Conservation (phyloP, 53 echinoderm and acorn worm genomes). For the Antedon mediterranea region DNA sequence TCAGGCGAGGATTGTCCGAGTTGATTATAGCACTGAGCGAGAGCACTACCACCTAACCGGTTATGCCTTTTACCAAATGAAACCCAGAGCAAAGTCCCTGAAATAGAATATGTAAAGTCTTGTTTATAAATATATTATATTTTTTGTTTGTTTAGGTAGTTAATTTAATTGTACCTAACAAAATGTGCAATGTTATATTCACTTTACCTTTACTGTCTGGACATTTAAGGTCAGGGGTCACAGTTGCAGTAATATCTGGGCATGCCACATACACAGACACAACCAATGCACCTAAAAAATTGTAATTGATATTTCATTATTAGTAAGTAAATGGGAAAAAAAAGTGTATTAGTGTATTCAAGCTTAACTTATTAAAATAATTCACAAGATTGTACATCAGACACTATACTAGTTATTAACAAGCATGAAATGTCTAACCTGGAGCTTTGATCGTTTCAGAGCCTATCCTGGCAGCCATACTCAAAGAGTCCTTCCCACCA, state of each 20-base stretch:
- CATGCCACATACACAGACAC: conserved; percentile 86
- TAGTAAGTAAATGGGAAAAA: too few species aligned
- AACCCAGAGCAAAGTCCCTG: conserved; percentile 62
- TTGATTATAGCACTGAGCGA: conserved; percentile 90
- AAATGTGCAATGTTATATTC: neutral
- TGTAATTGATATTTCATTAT: too few species aligned
- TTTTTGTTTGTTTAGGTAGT: too few species aligned
- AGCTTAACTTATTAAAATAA: too few species aligned
- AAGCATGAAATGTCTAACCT: too few species aligned
- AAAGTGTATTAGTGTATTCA: too few species aligned
- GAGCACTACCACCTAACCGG: conserved; percentile 75
- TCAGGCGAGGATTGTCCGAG: conserved; percentile 69
- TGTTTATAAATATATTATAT: too few species aligned
- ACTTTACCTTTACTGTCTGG: conserved; percentile 63
- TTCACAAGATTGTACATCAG: too few species aligned
- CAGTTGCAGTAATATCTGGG: conserved; percentile 74
- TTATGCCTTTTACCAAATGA: conserved; percentile 57
- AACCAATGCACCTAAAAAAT: conserved; percentile 59
- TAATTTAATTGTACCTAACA: neutral
- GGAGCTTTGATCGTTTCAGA: conserved; percentile 86
- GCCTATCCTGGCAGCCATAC: conserved; percentile 89
- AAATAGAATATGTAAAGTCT: neutral
- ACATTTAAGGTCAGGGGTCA: conserved; percentile 89
- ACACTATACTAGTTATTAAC: too few species aligned
- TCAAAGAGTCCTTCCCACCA: conserved; percentile 90